phyloP scores from a whole-genome alignment of 2,797 vertebrate genomes.

The Acipenser ruthenus region DNA sequence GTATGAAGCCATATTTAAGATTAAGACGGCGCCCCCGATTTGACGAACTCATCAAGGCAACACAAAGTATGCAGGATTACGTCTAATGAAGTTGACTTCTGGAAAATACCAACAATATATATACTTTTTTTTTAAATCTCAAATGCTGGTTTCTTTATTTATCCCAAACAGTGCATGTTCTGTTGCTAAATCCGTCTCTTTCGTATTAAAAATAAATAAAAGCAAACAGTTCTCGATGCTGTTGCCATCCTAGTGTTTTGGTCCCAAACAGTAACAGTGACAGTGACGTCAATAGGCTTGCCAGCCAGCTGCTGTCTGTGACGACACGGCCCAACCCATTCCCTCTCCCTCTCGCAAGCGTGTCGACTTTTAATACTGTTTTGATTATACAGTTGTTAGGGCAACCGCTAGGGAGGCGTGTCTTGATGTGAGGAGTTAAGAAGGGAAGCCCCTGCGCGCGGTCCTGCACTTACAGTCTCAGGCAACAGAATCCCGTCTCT shows the following conservation, averaged over 20 bases:
- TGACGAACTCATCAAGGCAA: too few relatives aligned
- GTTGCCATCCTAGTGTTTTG: conserved; percentile 49
- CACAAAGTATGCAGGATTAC: too few relatives aligned
- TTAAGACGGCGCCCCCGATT: too few relatives aligned
- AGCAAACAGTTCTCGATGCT: conserved; percentile 24
- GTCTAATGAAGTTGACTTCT: too few relatives aligned
- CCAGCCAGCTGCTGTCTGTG: conserved; percentile 16
- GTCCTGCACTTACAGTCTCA: conserved; percentile 22
- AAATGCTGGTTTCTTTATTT: conserved; percentile 28
- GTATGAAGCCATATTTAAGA: too few relatives aligned
- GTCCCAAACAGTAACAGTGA: conserved; percentile 60
- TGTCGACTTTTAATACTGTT: conserved; percentile 24
- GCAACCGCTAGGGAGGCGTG: conserved; percentile 51
- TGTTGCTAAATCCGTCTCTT: conserved; percentile 20
- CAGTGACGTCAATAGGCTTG: conserved; percentile 16
- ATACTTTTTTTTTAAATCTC: too few relatives aligned
- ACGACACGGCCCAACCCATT: conserved; percentile 4
- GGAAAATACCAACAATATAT: too few relatives aligned
- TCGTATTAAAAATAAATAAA: conserved; percentile 18
- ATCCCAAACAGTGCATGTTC: conserved; percentile 37
- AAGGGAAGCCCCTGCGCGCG: conserved; percentile 42
- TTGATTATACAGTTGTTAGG: conserved; percentile 47
- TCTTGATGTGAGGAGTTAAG: conserved; percentile 43
- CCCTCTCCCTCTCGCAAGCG: not conserved
- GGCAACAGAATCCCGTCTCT: conserved; percentile 26